A percentile compares a stretch with the other conserved stretches of the same genome.
Conservation (phyloP, 1,140 invertebrate genomes). For the Bombus impatiens region DNA sequence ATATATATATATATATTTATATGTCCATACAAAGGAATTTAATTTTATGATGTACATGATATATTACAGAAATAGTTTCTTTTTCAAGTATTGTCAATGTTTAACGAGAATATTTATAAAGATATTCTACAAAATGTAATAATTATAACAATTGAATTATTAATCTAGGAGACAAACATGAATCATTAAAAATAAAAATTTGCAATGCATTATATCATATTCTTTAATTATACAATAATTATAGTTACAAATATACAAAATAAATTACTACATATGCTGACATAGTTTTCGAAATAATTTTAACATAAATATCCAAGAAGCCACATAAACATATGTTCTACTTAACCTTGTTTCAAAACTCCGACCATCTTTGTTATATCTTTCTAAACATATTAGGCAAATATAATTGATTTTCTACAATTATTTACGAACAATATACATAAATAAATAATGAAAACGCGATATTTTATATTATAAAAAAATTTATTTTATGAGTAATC, state of each 20-base stretch:
- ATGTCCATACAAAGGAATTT: neutral
- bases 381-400: neutral
- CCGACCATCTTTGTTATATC: neutral
- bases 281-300: neutral
- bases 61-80: neutral
- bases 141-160: neutral
- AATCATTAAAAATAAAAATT: neutral
- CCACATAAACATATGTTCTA: constrained; percentile 12
- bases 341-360: neutral
- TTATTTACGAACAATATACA: too few species aligned
- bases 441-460: neutral
- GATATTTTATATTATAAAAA: neutral
- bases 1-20: too few species aligned
- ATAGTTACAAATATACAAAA: neutral
- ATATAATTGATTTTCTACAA: neutral
- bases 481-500: neutral
- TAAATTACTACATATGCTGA: neutral
- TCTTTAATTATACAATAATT: neutral
- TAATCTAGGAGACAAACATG: neutral
- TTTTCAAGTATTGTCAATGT: neutral
- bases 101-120: neutral
- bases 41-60: neutral
- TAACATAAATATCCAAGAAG: neutral
- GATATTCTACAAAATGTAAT: neutral
- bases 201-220: constrained; percentile 3